phyloP scores from a whole-genome alignment of 2,888 invertebrate genomes.

The Acronicta alni region DNA sequence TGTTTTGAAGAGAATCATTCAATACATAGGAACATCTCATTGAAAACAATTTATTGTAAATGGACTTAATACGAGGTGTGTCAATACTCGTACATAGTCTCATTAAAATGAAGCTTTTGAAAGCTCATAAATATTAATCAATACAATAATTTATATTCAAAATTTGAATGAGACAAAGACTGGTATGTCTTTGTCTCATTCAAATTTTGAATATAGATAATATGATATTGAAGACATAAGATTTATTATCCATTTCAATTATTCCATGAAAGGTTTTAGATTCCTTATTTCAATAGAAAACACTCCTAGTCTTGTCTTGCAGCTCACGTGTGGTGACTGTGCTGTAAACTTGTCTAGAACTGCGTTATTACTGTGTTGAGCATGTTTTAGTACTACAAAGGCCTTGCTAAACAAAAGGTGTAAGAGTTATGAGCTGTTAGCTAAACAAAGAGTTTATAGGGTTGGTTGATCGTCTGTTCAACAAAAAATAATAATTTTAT shows the following conservation, averaged over 20 bases:
- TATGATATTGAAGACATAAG: conserved; percentile 10
- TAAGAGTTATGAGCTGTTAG: conserved; percentile 27
- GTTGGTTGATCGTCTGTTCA: conserved; percentile 3
- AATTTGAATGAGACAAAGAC: conserved; percentile 13
- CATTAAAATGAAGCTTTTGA: conserved; percentile 6
- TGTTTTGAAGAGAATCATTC: neutral
- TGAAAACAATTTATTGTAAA: neutral
- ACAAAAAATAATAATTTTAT: no score
- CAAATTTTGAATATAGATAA: conserved; percentile 14
- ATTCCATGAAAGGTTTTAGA: neutral
- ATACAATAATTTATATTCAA: conserved; percentile 27
- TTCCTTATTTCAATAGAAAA: conserved; percentile 5
- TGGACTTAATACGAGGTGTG: conserved; percentile 8
- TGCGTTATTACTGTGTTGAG: conserved; percentile 24
- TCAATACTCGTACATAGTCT: conserved; percentile 2
- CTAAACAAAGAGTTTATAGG: conserved; percentile 33
- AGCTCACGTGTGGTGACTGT: conserved; percentile 20
- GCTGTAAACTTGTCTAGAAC: conserved; percentile 31
- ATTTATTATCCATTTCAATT: conserved; percentile 35
- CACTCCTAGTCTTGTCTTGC: conserved; percentile 3
- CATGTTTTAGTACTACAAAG: conserved; percentile 30
- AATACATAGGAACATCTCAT: neutral
- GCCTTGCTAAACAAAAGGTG: conserved; percentile 23
- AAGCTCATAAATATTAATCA: conserved; percentile 23
- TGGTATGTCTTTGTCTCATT: conserved; percentile 14